Base-by-base conservation (phyloP, 2,113 vertebrate genomes). In the Coptodon rendalli region DNA sequence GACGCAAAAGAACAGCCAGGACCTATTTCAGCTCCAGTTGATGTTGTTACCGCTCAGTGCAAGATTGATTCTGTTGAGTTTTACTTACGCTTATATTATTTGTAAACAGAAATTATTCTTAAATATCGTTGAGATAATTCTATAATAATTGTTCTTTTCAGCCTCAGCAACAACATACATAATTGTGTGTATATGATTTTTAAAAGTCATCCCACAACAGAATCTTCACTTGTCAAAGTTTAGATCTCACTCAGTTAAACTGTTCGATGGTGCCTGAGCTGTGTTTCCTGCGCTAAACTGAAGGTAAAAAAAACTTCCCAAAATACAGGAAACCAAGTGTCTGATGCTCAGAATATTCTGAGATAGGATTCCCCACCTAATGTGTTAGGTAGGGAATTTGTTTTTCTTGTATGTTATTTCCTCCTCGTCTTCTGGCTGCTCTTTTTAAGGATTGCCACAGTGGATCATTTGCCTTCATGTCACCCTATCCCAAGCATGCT, bases 1-100 rank as follows among this genome's bases (percentile, higher is more conserved):
- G 4, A 31, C 2, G 1, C 6, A 50, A 78, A 78, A 78, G 45
- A 48, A 50, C 16, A 19, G 71, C 71, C 16, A 50, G 27, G 71
- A 48, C 43, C 24, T 31, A 0, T 11, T 50, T 50, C 71, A 50
- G 71, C 71, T 50, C 17, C 6, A 0, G 27, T 17, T 31, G 45
- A 50, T 50, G 16, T 78, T 48, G 8, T 48, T 50, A 17, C 43
- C 0, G 4, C 71, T 48, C 71, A 76, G 27, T 76, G 24, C 24
- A 59, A 59, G 56, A 59, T 59, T 9, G 38, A 71, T 73, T 73
- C 13, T 48, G 22, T 0, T 73, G 66, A 45, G 38, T 14, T 71
- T 43, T 71, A 71, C 5, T 73, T 27, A 4, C 2, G 14, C 40
- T 45, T 45, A 7, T 45, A 73, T 43, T 45, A 45, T 45, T 27